A percentile compares a stretch with the other conserved stretches of the same genome.
phyloP scores from a whole-genome alignment of 2,113 vertebrate genomes.

The Salvator merianae region DNA sequence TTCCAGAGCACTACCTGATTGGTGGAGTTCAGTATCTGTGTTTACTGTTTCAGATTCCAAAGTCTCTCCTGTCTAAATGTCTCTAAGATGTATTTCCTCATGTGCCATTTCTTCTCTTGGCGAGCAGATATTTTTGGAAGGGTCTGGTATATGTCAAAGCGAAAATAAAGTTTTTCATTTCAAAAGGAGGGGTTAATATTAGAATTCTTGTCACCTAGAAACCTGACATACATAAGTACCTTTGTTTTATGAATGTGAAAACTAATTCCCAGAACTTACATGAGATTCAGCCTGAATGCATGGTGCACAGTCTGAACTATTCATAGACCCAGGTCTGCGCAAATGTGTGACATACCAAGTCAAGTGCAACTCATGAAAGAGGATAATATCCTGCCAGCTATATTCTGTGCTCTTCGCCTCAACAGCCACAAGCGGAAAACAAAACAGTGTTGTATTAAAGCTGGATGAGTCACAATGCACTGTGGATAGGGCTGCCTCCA shows the following conservation, averaged over 20 bases:
- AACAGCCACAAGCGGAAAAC: not conserved
- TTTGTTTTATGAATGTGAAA: not conserved
- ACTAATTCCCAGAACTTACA: not conserved
- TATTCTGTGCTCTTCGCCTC: too few relatives aligned
- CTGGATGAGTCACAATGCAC: too few relatives aligned
- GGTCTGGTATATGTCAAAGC: constrained; percentile 71
- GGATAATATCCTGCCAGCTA: not conserved
- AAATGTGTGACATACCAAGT: not conserved
- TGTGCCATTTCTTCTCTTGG: constrained; percentile 72
- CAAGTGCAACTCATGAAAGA: not conserved
- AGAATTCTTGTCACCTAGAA: constrained; percentile 34
- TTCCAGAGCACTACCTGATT: constrained; percentile 68
- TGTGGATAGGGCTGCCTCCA: too few relatives aligned
- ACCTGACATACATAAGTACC: not conserved
- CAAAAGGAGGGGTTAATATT: constrained; percentile 11
- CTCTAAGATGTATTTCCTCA: constrained; percentile 72
- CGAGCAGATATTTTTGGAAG: constrained; percentile 66
- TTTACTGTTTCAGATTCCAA: constrained; percentile 66
- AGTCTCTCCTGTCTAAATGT: constrained; percentile 50
- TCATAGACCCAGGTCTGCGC: not conserved
- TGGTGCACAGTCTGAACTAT: not conserved
- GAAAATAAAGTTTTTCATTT: constrained; percentile 64
- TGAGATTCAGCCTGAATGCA: not conserved
- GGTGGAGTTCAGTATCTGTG: constrained; percentile 47
- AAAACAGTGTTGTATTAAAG: too few relatives aligned